Conservation (phyloP, 2,113 vertebrate genomes). For the Actenoides lindsayi region DNA sequence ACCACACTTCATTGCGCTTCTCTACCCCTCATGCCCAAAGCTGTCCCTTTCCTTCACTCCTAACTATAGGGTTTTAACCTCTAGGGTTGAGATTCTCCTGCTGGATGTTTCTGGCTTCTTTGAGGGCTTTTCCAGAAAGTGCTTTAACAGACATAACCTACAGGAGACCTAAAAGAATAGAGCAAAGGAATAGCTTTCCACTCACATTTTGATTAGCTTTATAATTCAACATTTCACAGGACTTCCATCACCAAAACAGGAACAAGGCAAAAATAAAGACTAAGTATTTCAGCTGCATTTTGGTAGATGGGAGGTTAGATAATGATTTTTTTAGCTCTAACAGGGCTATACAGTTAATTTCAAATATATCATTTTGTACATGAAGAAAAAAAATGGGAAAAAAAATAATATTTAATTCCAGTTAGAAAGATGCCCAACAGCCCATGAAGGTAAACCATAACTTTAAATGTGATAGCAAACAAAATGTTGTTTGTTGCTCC, state of each 20-base stretch:
- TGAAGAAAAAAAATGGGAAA: neutral
- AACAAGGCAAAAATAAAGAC: neutral
- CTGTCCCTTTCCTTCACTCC: neutral
- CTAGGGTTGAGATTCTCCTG: neutral
- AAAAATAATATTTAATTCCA: neutral
- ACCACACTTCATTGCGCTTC: accelerated
- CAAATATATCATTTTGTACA: neutral
- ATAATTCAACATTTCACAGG: neutral
- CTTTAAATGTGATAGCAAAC: neutral
- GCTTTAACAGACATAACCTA: neutral
- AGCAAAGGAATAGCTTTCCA: neutral
- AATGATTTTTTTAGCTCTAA: constrained; percentile 7
- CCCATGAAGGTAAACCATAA: neutral
- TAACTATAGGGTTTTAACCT: neutral
- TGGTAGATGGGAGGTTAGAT: neutral
- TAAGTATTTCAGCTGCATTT: neutral
- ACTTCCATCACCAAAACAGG: neutral
- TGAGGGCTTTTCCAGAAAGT: neutral
- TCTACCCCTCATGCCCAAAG: accelerated
- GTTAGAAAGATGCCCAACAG: neutral
- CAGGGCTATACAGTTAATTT: neutral
- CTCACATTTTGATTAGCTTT: neutral
- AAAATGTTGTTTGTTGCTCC: neutral
- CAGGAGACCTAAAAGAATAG: neutral
- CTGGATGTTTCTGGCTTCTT: neutral